Evolutionary conservation across 2,797 vertebrate species (phyloP).

Genomic region (Dermochelys coriacea): DNA sequence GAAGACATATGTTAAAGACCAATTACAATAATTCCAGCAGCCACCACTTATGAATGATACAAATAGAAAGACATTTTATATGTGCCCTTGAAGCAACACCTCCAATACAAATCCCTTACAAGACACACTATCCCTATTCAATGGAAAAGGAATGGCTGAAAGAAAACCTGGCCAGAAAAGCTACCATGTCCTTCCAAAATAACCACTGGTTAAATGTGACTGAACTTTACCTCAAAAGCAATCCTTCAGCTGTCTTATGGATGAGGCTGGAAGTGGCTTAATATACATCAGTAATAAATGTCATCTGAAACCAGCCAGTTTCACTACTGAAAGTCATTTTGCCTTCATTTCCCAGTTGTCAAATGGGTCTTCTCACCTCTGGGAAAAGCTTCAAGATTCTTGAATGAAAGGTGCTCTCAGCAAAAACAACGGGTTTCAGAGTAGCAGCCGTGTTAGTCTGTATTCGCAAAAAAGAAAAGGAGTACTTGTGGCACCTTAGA

Average conservation of each 20-base stretch:
- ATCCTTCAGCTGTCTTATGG: conserved; percentile 48
- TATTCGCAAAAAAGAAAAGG: no score
- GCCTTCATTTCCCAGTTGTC: background rate
- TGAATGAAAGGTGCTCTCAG: background rate
- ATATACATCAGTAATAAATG: conserved; percentile 21
- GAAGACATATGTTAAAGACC: background rate
- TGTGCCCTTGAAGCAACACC: background rate
- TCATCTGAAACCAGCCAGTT: conserved; percentile 1
- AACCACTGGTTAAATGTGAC: conserved; percentile 51
- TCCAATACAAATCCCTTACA: conserved; percentile 24
- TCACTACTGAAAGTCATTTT: conserved; percentile 1
- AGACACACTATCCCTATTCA: conserved; percentile 52
- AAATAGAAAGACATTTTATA: background rate
- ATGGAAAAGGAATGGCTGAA: conserved; percentile 63
- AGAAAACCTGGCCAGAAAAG: conserved; percentile 54
- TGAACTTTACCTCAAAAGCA: conserved; percentile 33
- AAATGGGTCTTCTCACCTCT: background rate
- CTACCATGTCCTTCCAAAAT: conserved; percentile 34
- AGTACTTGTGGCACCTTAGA: no score
- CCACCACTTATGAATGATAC: background rate
- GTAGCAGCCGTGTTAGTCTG: no score
- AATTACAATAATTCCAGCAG: background rate
- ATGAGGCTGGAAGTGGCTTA: conserved; percentile 37
- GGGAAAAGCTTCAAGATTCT: background rate
- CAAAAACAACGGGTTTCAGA: no score